A percentile compares a stretch with the other conserved stretches of the same genome.
phyloP scores from a whole-genome alignment of 2,797 vertebrate genomes.

The Hylomyscus alleni region DNA sequence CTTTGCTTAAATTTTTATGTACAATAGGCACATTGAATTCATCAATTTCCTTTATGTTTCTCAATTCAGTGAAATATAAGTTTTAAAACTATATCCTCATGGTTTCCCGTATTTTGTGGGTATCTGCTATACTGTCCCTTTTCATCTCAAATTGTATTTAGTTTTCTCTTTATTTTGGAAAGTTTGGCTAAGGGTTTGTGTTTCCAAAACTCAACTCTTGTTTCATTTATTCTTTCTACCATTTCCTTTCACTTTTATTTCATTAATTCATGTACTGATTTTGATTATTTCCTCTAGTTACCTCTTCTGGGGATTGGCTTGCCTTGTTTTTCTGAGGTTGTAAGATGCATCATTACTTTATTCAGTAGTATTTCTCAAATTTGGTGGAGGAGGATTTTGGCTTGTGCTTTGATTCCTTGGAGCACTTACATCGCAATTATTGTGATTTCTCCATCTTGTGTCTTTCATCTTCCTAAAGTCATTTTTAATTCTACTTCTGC shows the following conservation, averaged over 20 bases:
- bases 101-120: neutral
- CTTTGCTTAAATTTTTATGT: neutral
- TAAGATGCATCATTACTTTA: neutral
- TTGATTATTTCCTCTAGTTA: neutral
- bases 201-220: neutral
- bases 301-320: neutral
- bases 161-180: neutral
- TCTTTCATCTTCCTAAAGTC: neutral
- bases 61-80: neutral
- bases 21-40: neutral
- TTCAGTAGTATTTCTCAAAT: neutral
- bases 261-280: neutral
- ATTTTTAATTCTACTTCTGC: neutral
- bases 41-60: neutral
- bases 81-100: neutral
- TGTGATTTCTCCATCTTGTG: rapidly evolving
- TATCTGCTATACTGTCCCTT: neutral
- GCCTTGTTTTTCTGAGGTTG: neutral
- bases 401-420: neutral
- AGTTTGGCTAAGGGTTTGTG: neutral
- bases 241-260: neutral
- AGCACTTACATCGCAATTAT: neutral
- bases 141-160: neutral
- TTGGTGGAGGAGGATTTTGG: neutral
- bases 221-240: neutral